Conservation (phyloP, 2,797 vertebrate genomes). For the Gymnodraco acuticeps region DNA sequence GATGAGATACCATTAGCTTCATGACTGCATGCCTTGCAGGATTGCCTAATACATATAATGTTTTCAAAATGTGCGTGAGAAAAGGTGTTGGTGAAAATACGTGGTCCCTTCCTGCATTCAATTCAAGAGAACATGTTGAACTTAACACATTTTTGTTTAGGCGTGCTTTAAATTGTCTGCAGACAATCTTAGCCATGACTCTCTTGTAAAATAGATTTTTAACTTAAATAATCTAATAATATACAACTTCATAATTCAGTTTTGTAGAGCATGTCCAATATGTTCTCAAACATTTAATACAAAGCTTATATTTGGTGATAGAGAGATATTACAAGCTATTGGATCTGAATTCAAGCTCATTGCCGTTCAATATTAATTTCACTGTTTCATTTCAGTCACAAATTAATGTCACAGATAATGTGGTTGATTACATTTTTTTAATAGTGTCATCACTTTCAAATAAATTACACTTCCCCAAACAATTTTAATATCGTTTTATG, state of each 20-base stretch:
- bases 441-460: constrained; percentile 80
- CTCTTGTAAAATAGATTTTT: too few relatives aligned
- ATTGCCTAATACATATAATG: constrained; percentile 43
- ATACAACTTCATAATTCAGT: constrained; percentile 11
- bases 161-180: constrained; percentile 21
- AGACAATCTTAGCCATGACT: too few relatives aligned
- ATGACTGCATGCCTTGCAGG: constrained; percentile 25
- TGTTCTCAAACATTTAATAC: neutral
- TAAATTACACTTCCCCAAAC: constrained; percentile 78
- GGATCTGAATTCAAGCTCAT: constrained; percentile 36
- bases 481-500: constrained; percentile 84
- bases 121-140: constrained; percentile 63
- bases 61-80: constrained; percentile 52
- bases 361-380: constrained; percentile 29
- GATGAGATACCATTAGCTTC: constrained; percentile 45
- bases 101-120: constrained; percentile 46
- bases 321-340: constrained; percentile 20
- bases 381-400: constrained; percentile 34
- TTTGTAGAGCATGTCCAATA: neutral
- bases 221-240: too few relatives aligned
- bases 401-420: constrained; percentile 48
- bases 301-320: constrained; percentile 31
- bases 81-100: constrained; percentile 69
- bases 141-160: constrained; percentile 36
- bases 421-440: constrained; percentile 72